Conservation (phyloP, 2,797 vertebrate genomes). For the Onychomys torridus region DNA sequence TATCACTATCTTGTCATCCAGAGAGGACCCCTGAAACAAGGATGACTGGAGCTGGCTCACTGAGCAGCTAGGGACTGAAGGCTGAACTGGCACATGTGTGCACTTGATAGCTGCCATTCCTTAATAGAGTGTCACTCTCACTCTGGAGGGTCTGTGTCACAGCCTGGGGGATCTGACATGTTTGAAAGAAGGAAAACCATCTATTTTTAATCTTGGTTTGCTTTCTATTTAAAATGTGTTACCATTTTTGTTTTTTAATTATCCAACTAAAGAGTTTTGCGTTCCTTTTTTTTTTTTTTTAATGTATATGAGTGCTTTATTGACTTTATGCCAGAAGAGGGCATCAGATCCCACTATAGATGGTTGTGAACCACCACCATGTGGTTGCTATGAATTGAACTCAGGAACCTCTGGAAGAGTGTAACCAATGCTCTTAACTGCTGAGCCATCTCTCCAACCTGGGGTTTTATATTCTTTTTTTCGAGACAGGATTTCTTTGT, state of each 20-base stretch:
- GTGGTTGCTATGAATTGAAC: background rate
- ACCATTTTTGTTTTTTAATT: constrained; percentile 6
- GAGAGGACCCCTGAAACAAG: background rate
- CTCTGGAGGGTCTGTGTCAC: background rate
- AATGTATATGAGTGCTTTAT: background rate
- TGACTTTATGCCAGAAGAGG: background rate
- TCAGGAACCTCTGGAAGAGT: background rate
- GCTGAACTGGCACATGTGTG: too few relatives aligned
- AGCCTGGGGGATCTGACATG: background rate
- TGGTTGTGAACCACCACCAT: background rate
- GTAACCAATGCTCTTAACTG: background rate
- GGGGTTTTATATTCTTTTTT: background rate
- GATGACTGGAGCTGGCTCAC: background rate
- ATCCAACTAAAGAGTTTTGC: background rate
- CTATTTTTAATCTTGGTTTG: background rate
- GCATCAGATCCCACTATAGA: background rate
- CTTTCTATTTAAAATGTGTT: constrained; percentile 8
- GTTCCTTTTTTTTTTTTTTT: background rate
- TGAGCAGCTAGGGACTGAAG: background rate
- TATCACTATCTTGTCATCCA: background rate
- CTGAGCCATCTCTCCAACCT: background rate
- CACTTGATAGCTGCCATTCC: fast-evolving
- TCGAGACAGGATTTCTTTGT: too few relatives aligned
- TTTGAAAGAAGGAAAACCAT: constrained; percentile 18
- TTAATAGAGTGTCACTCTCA: background rate